A percentile compares a stretch with the other conserved stretches of the same genome.
Conservation (phyloP, 2,113 vertebrate genomes). For the Neopipo cinnamomea region DNA sequence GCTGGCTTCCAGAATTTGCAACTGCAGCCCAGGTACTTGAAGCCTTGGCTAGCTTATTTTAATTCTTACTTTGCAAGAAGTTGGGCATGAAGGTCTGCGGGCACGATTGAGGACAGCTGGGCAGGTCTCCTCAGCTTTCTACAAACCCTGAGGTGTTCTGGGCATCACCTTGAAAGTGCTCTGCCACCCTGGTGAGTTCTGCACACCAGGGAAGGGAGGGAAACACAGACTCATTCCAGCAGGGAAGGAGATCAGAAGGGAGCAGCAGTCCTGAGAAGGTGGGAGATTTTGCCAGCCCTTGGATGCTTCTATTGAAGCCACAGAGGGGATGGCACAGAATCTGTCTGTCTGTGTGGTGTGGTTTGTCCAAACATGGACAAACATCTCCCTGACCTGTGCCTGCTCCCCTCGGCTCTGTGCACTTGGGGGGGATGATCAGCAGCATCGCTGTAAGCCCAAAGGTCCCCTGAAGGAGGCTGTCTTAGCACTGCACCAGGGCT, state of each 20-base stretch:
- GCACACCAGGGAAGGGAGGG: not conserved
- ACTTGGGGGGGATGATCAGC: not conserved
- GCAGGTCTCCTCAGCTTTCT: not conserved
- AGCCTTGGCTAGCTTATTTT: not conserved
- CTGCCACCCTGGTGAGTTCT: not conserved
- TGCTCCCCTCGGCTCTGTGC: not conserved
- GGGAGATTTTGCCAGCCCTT: not conserved
- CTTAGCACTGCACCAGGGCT: not conserved
- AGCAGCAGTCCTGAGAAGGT: not conserved
- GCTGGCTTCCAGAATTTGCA: not conserved
- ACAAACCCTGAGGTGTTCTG: not conserved
- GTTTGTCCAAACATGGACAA: not conserved
- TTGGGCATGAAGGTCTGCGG: not conserved
- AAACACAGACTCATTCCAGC: not conserved
- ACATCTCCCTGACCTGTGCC: not conserved
- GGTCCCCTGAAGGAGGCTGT: not conserved
- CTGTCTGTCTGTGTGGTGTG: not conserved
- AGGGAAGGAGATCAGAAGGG: not conserved
- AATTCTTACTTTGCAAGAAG: not conserved
- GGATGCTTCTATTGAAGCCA: not conserved
- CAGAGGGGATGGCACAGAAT: not conserved
- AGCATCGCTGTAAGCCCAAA: not conserved
- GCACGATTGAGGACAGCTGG: not conserved
- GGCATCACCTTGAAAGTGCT: not conserved
- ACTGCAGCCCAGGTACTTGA: not conserved